Conservation (phyloP, 1,140 invertebrate genomes). For the Laodelphax striatellus region DNA sequence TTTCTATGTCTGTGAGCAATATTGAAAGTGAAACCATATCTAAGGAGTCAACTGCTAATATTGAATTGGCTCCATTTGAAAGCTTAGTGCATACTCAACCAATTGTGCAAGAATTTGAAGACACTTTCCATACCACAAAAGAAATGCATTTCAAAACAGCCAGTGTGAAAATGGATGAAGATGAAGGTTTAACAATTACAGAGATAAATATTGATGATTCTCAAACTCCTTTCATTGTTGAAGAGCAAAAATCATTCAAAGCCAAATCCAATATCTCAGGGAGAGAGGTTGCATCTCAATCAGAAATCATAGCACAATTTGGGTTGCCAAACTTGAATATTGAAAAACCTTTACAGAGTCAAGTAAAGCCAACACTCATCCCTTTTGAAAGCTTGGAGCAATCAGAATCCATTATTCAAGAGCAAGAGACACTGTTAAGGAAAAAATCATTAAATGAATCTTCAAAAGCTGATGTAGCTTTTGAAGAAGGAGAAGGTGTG, state of each 20-base stretch:
- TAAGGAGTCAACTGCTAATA: constrained; percentile 24
- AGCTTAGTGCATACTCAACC: constrained; percentile 27
- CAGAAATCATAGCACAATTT: constrained; percentile 27
- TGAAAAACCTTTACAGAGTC: constrained; percentile 15
- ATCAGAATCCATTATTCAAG: constrained; percentile 22
- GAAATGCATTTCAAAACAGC: constrained; percentile 11
- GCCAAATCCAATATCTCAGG: neutral
- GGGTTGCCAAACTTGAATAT: constrained; percentile 24
- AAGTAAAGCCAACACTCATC: constrained; percentile 28
- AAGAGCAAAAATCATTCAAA: constrained; percentile 32
- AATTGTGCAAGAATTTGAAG: constrained; percentile 25
- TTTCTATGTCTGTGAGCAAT: constrained; percentile 14
- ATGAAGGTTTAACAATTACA: constrained; percentile 34
- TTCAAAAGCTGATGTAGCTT: constrained; percentile 26
- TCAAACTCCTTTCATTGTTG: constrained; percentile 29
- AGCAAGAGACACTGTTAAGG: constrained; percentile 26
- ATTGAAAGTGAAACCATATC: constrained; percentile 17
- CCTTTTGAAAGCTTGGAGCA: constrained; percentile 27
- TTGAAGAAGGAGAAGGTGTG: constrained; percentile 24
- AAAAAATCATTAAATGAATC: constrained; percentile 22
- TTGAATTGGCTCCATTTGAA: constrained; percentile 28
- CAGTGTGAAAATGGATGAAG: constrained; percentile 35
- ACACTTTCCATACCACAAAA: constrained; percentile 10
- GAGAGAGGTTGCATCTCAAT: constrained; percentile 29
- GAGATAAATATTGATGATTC: constrained; percentile 33